These are phyloP conservation scores for Stichodactyla mertensii DNA, from an alignment of 64 coral and sea anemone genomes.

Conservation along the genomic window DNA sequence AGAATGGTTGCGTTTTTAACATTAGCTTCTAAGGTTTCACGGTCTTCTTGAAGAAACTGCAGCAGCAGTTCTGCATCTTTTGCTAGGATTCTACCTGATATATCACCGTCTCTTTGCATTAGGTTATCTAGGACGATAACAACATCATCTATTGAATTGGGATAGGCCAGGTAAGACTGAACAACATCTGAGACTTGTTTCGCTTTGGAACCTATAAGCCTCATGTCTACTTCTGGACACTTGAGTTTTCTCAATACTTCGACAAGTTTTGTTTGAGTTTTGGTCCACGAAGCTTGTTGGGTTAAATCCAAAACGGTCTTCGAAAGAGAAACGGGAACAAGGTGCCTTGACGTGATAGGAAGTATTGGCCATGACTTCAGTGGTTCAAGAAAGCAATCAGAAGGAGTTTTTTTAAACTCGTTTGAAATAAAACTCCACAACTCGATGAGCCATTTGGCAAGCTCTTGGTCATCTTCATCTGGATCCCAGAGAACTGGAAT, in stretches of 20 bases:
- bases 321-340: slow-evolving; percentile 47
- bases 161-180: slow-evolving; percentile 38
- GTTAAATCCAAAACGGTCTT: slow-evolving; percentile 72
- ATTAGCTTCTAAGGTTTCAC: slow-evolving; percentile 5
- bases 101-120: neutral
- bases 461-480: slow-evolving; percentile 12
- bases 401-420: neutral
- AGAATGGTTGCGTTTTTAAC: slow-evolving; percentile 9
- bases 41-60: slow-evolving; percentile 64
- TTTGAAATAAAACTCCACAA: slow-evolving; percentile 57
- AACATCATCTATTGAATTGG: slow-evolving; percentile 48
- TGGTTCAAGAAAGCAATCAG: slow-evolving; percentile 36
- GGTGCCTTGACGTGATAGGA: slow-evolving; percentile 32
- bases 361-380: slow-evolving; percentile 69
- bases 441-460: slow-evolving; percentile 48
- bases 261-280: neutral
- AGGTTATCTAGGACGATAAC: slow-evolving; percentile 53
- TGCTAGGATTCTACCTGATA: slow-evolving; percentile 39
- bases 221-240: neutral
- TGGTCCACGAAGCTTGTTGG: neutral
- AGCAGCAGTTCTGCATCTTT: slow-evolving; percentile 40
- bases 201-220: neutral
- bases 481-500: slow-evolving; percentile 1
- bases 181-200: slow-evolving; percentile 15
- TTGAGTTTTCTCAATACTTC: neutral